Evolutionary conservation across 2,113 vertebrate species (phyloP).

Genomic region (Menidia beryllina): DNA sequence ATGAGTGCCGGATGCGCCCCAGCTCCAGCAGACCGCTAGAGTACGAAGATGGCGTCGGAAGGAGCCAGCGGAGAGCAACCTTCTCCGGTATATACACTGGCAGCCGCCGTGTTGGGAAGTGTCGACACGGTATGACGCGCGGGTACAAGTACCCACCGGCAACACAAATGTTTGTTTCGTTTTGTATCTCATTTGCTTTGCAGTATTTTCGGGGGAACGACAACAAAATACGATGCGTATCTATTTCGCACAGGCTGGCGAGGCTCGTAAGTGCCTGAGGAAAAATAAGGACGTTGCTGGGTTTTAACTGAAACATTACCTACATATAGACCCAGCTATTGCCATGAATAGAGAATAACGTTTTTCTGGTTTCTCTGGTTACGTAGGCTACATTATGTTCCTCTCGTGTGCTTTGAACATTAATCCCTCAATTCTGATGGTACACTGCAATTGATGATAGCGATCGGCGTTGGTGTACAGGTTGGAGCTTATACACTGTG

Average conservation of each 20-base stretch:
- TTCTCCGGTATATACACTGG: constrained; percentile 80
- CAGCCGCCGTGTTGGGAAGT: constrained; percentile 77
- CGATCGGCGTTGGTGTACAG: constrained; percentile 7
- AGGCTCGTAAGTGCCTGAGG: constrained; percentile 36
- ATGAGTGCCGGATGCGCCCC: constrained; percentile 79
- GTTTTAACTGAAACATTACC: too few relatives aligned
- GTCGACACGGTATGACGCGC: constrained; percentile 80
- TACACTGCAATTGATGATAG: constrained; percentile 23
- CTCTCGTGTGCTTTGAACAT: neutral
- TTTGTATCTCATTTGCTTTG: neutral
- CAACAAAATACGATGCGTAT: constrained; percentile 42
- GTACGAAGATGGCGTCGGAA: constrained; percentile 87
- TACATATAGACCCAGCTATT: neutral
- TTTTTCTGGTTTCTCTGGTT: neutral
- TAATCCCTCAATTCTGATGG: constrained; percentile 14
- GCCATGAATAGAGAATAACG: neutral
- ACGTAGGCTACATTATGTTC: neutral
- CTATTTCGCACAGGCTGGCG: constrained; percentile 33
- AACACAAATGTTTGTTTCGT: constrained; percentile 1
- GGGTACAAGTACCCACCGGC: neutral
- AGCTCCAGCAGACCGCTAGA: constrained; percentile 80
- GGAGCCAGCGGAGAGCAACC: constrained; percentile 84
- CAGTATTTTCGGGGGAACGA: neutral
- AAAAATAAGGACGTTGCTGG: constrained; percentile 10
- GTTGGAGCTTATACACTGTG: constrained; percentile 16